Conservation (phyloP, 2,888 invertebrate genomes). For the Scelioninae gen. 1 region DNA sequence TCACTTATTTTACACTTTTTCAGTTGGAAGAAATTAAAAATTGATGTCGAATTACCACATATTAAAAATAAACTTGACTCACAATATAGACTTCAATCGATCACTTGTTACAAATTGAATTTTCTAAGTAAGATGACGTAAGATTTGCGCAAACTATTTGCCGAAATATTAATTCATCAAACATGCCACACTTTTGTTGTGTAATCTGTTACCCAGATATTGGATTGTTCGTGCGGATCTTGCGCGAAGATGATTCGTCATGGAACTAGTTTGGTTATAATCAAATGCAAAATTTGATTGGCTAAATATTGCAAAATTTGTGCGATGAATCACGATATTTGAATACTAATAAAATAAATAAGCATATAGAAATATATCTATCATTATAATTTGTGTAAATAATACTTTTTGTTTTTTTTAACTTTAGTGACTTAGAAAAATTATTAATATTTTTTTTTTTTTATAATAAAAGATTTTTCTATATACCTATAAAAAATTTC, state of each 20-base stretch:
- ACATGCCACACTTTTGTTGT: conserved; percentile 1
- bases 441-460: neutral
- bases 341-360: neutral
- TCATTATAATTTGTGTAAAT: no score
- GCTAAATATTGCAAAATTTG: conserved; percentile 29
- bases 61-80: neutral
- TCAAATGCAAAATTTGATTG: conserved; percentile 28
- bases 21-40: neutral
- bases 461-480: no score
- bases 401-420: no score
- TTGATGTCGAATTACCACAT: neutral
- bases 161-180: conserved; percentile 33
- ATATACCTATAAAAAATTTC: no score
- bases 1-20: neutral
- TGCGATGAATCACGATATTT: neutral
- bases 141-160: conserved; percentile 34
- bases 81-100: neutral
- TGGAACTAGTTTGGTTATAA: conserved; percentile 35
- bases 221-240: neutral
- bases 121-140: conserved; percentile 21
- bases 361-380: no score
- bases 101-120: neutral
- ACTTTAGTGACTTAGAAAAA: no score
- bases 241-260: conserved; percentile 28
- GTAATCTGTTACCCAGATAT: neutral